Base-by-base conservation (phyloP, 1,140 invertebrate species). In the Tetramorium simillimum region DNA sequence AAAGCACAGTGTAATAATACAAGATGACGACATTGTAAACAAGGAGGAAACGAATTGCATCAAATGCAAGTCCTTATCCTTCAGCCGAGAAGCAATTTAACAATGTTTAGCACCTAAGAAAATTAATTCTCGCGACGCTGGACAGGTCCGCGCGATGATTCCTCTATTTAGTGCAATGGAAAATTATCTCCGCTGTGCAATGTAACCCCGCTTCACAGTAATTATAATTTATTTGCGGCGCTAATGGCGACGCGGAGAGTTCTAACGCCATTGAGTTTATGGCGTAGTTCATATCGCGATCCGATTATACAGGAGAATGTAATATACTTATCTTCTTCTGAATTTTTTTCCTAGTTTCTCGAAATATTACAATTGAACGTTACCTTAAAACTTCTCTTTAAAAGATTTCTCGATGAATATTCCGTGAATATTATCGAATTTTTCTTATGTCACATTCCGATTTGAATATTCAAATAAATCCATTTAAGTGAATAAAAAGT, bases 141-240 rank as follows among this genome's bases (percentile, higher is more conserved):
- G 16, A 56, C 21, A 37, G 14, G 9, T 49, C 7, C 14, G 14
- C 14, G 14, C 46, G 28, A 80, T 28, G 40, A 21, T 69, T 69
- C 65, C 53, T 43, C 46, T 53, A 77, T 63, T 81, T 69, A 60
- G 24, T 46, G 24, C 69, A 60, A 84, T 62, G 24, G 40, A 33
- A 33, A 73, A 75, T 73, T 73, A 73, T 62, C 51, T 62, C 24
- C 14, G 7, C 12, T 37, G 51, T 37, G 40, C 28, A 75, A 75
- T 60, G 40, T 73, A 60, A 75, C 18, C 24, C 6, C 24, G 3
- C 60, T 84, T 75, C 28, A 18, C 58, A 46, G 24, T 84, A 73
- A 73, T 84, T 58, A 84, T 73, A 73, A 82, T 82, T 81, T 56
- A 82, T 72, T 67, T 80, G 21, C 49, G 18, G 4, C 21, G 10